A percentile compares a stretch with the other conserved stretches of the same genome.
Conservation (phyloP, 2,888 invertebrate species). For the Chironomus riparius region DNA sequence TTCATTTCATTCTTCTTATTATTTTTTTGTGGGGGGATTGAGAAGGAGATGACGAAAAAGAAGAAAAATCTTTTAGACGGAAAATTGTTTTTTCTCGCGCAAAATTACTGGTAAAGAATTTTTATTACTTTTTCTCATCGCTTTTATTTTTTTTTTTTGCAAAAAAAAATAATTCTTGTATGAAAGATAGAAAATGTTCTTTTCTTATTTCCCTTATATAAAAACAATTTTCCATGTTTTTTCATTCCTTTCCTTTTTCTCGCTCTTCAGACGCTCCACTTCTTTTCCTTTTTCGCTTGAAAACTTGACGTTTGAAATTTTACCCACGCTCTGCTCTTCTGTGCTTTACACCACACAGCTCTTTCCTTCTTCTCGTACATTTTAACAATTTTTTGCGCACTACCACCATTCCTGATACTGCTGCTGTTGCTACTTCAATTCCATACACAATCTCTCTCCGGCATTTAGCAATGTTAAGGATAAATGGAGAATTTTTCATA, state of each 20-base stretch:
- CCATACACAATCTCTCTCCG: not conserved
- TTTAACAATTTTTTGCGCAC: not conserved
- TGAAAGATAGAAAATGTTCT: conserved; percentile 1
- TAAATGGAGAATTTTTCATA: conserved; percentile 22
- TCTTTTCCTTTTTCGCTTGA: no score
- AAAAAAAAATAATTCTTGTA: not conserved
- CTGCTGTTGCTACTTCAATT: not conserved
- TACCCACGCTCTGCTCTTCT: not conserved
- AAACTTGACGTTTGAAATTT: conserved; percentile 7
- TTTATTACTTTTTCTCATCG: conserved; percentile 23
- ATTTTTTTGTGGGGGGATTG: not conserved
- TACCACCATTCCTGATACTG: not conserved
- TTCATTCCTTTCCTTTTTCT: not conserved
- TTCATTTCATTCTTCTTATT: not conserved
- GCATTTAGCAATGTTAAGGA: conserved; percentile 14
- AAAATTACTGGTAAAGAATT: conserved; percentile 26
- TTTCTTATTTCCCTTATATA: not conserved
- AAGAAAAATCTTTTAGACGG: conserved; percentile 19
- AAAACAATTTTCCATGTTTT: conserved; percentile 24
- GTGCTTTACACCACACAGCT: not conserved
- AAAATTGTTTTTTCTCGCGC: conserved; percentile 26
- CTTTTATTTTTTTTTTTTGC: not conserved
- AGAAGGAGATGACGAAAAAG: not conserved
- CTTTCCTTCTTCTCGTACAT: not conserved
- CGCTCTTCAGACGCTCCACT: not conserved